Evolutionary conservation across 35 echinoderm and acorn worm genomes (phyloP), one percentile per base, ranked within the genome.

Genomic region (Anneissia japonica): DNA sequence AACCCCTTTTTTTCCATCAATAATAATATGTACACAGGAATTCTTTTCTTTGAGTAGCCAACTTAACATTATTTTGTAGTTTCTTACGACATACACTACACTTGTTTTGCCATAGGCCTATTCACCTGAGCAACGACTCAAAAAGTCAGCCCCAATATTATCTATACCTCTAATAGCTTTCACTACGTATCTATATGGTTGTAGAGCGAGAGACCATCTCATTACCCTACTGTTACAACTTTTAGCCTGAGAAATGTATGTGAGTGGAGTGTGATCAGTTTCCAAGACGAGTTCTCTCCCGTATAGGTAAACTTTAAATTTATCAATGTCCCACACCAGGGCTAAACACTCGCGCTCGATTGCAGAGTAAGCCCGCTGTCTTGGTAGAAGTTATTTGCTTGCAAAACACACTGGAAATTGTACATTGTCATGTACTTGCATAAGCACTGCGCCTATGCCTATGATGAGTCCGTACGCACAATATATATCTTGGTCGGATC

Each of bases 371-470:
- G 75, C 31, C 10, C 35, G 31, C 29, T 87, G 14, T 0, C 75
- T 26, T 16, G 4, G 74, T 10, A 76, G 38, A 37, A 87, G 73
- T 56, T 87, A 79, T 46, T 30, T 35, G 39, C 85, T 87, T 6
- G 85, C 85, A 51, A 32, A 87, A 32, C 38, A 77, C 16, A 87
- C 40, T 29, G 85, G 85, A 35, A 17, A 19, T 41, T 79, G 79
- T 4, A 77, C 76, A 23, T 41, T 75, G 33, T 87, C 36, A 0
- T 87, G 30, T 19, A 79, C 78, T 64, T 81, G 86, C 76, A 87
- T 80, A 9, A 87, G 34, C 37, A 87, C 76, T 80, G 86, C 37
- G 33, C 75, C 86, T 35, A 80, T 34, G 3, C 86, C 76, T 64
- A 87, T 26, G 26, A 13, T 26, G 26, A 26, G 26, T 56, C 11